A percentile compares a stretch with the other conserved stretches of the same genome.
Conservation (phyloP, 2,888 invertebrate genomes). For the Cephus pygmeus region DNA sequence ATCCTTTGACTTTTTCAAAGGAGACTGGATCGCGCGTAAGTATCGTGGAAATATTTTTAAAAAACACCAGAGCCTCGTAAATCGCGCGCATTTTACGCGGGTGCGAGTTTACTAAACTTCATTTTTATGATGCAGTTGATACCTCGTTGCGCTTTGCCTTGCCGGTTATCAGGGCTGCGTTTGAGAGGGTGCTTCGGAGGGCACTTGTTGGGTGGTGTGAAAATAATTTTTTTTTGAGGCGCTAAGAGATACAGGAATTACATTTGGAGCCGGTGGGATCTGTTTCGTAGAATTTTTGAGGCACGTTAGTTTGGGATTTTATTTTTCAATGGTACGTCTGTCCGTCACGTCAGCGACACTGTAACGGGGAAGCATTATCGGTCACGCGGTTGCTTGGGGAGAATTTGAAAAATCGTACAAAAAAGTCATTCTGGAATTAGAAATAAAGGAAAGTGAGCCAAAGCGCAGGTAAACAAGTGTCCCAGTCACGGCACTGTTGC, state of each 20-base stretch:
- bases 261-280: neutral
- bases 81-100: constrained; percentile 16
- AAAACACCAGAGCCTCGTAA: neutral
- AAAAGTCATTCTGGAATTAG: neutral
- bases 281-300: neutral
- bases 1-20: neutral
- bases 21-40: neutral
- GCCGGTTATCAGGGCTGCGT: constrained; percentile 37
- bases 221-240: neutral
- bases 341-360: neutral
- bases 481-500: neutral
- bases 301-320: neutral
- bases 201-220: neutral
- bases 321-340: neutral
- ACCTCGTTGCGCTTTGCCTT: constrained; percentile 39
- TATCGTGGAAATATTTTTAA: neutral
- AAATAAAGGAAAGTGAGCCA: neutral
- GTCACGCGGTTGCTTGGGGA: neutral
- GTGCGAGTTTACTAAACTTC: constrained; percentile 35
- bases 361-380: neutral
- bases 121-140: constrained; percentile 36
- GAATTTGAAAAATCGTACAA: neutral
- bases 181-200: neutral
- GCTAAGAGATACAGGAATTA: neutral
- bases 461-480: neutral